phyloP scores from a whole-genome alignment of 2,888 invertebrate genomes.

The Dimorphilus gyrociliatus region DNA sequence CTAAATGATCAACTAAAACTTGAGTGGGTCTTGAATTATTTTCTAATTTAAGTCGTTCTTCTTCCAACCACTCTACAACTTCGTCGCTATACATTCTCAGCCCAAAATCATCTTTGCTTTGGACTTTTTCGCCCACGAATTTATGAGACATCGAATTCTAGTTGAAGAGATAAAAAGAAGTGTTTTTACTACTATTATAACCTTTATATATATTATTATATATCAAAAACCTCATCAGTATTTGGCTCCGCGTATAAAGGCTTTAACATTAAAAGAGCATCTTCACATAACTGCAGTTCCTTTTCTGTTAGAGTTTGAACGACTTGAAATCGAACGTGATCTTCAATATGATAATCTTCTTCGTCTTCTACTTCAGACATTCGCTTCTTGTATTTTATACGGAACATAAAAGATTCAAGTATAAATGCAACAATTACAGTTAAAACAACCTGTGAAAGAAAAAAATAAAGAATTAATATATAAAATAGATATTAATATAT shows the following conservation, averaged over 20 bases:
- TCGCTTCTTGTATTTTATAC: conserved; percentile 67
- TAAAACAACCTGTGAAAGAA: conserved; percentile 45
- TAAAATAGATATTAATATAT: not conserved
- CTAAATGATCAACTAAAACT: too few relatives aligned
- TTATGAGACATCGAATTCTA: conserved; percentile 14
- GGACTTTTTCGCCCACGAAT: conserved; percentile 20
- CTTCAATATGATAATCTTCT: conserved; percentile 37
- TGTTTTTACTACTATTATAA: too few relatives aligned
- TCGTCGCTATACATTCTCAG: conserved; percentile 30
- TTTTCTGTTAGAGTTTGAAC: too few relatives aligned
- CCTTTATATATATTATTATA: too few relatives aligned
- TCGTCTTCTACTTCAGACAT: too few relatives aligned
- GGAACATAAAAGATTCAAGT: conserved; percentile 66
- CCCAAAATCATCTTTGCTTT: conserved; percentile 30
- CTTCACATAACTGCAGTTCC: not conserved
- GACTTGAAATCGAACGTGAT: too few relatives aligned
- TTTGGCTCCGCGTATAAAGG: not conserved
- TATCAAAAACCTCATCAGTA: not conserved
- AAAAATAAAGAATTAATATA: conserved; percentile 1
- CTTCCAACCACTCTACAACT: too few relatives aligned
- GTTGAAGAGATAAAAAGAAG: too few relatives aligned
- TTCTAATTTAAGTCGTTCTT: too few relatives aligned
- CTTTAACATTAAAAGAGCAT: not conserved
- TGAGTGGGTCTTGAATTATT: too few relatives aligned
- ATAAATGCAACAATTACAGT: conserved; percentile 77